Evolutionary conservation across 2,888 invertebrate species (phyloP), one percentile per base, ranked within the genome.

Genomic region (Amphipyra berbera): DNA sequence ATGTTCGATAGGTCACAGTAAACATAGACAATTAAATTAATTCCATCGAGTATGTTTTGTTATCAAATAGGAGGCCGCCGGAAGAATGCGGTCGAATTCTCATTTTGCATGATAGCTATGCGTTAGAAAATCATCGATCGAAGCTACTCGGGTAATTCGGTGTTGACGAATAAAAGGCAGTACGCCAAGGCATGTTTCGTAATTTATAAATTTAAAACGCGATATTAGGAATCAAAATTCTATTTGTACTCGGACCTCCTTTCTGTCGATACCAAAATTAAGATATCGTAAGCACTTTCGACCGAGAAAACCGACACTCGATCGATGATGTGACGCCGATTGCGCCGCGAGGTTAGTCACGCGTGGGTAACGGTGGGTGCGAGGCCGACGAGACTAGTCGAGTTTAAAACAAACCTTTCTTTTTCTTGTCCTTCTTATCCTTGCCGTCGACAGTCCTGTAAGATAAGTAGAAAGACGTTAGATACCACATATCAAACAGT

Each of bases 361-460:
- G 88, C 82, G 82, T 80, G 79, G 85, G 82, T 84, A 80, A 87
- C 91, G 92, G 92, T 90, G 93, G 93, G 91, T 89, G 90, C 88
- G 88, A 85, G 84, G 85, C 85, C 88, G 88, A 83, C 80, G 85
- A 82, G 78, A 79, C 79, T 68, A 72, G 82, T 82, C 83, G 74
- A 76, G 64, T 80, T 96, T 97, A 98, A 95, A 98, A 98, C 94
- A 98, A 96, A 91, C 98, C 97, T 95, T 98, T 98, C 96, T 97
- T 97, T 96, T 98, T 98, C 96, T 97, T 97, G 90, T 96, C 97
- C 95, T 98, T 98, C 93, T 98, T 97, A 86, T 97, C 97, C 95
- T 98, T 97, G 82, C 98, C 98, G 88, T 98, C 98, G 81, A 97
- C 96, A 76, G 97, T 95, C 93, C 97, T 97, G 96, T 74, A 96